These are phyloP conservation scores for Stenotaenia linearis DNA, from an alignment of 2,888 invertebrate genomes.

Conservation along the genomic window DNA sequence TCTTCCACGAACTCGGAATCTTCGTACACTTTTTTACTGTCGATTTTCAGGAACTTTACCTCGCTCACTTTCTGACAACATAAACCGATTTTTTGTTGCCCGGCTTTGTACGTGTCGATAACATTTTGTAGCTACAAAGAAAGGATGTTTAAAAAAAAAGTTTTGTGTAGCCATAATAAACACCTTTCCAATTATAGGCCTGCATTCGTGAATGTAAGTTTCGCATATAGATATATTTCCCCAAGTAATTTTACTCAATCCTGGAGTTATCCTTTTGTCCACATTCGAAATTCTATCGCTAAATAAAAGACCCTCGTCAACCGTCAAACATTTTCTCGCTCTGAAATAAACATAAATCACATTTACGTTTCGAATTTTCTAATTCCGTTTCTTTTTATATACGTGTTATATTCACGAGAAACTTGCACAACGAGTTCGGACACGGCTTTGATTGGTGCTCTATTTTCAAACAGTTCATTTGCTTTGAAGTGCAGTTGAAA, in stretches of 20 bases:
- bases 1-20: slow-evolving; percentile 47
- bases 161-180: no score
- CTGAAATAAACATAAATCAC: slow-evolving; percentile 41
- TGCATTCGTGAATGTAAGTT: slow-evolving; percentile 30
- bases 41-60: slow-evolving; percentile 46
- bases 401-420: slow-evolving; percentile 46
- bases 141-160: no score
- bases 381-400: not conserved
- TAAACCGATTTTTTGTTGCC: slow-evolving; percentile 54
- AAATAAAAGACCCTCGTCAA: slow-evolving; percentile 70
- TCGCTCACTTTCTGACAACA: slow-evolving; percentile 47
- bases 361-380: not conserved
- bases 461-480: slow-evolving; percentile 55
- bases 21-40: slow-evolving; percentile 46
- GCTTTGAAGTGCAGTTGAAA: slow-evolving; percentile 65
- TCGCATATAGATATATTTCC: slow-evolving; percentile 43
- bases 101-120: slow-evolving; percentile 73
- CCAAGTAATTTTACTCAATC: slow-evolving; percentile 45
- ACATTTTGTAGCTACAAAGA: slow-evolving; percentile 60
- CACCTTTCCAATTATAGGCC: slow-evolving; percentile 29
- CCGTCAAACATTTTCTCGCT: slow-evolving; percentile 66
- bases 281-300: slow-evolving; percentile 60
- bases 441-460: slow-evolving; percentile 45
- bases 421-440: slow-evolving; percentile 44
- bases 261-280: slow-evolving; percentile 50